Percentiles rank a stretch among this genome's conserved stretches.
Evolutionary conservation across 2,888 invertebrate genomes (phyloP).

Genomic region (Drosophila borborema): DNA sequence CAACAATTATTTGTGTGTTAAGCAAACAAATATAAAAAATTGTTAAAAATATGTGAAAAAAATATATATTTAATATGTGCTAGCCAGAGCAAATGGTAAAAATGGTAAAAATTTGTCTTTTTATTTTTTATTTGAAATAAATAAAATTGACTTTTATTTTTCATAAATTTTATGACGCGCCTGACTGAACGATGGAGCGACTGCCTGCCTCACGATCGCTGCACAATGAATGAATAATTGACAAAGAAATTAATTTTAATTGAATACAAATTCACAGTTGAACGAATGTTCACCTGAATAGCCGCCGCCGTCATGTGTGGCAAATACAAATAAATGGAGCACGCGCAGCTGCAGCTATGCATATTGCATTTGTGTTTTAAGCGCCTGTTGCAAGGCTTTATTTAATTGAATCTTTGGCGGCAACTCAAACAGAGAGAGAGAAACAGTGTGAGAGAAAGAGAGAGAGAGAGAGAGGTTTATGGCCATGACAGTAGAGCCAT

Average conservation of each 20-base stretch:
- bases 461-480: slow-evolving; percentile 31
- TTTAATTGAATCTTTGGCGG: slow-evolving; percentile 59
- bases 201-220: slow-evolving; percentile 35
- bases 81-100: slow-evolving; percentile 10
- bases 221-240: slow-evolving; percentile 77
- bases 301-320: slow-evolving; percentile 14
- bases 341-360: slow-evolving; percentile 5
- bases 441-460: not conserved
- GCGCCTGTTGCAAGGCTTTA: slow-evolving; percentile 40
- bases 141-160: slow-evolving; percentile 65
- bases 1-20: slow-evolving; percentile 9
- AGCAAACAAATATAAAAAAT: slow-evolving; percentile 17
- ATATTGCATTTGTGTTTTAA: slow-evolving; percentile 29
- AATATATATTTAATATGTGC: slow-evolving; percentile 34
- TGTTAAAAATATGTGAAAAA: not conserved
- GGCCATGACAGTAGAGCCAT: slow-evolving; percentile 43
- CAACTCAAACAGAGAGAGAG: not conserved
- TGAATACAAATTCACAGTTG: slow-evolving; percentile 81
- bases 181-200: slow-evolving; percentile 49
- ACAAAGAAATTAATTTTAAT: slow-evolving; percentile 81
- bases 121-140: slow-evolving; percentile 31
- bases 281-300: slow-evolving; percentile 48
- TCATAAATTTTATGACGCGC: slow-evolving; percentile 64
- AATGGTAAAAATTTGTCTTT: not conserved
- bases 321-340: slow-evolving; percentile 11